These are phyloP conservation scores for Echiichthys vipera DNA, from an alignment of 2,797 vertebrate genomes.

Conservation along the genomic window DNA sequence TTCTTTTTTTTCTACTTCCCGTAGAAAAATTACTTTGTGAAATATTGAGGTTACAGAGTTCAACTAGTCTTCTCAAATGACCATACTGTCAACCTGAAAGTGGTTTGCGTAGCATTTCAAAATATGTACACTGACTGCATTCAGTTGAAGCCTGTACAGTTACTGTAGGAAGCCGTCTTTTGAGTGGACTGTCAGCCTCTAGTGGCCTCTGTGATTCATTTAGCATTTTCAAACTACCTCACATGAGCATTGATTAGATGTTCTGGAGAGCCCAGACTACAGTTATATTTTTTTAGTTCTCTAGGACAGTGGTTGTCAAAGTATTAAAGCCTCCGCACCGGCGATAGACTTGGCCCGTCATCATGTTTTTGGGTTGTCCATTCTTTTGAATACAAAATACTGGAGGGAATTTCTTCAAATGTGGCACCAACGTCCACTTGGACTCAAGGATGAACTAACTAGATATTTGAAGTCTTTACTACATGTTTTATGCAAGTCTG, in stretches of 20 bases:
- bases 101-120: background rate
- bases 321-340: no score
- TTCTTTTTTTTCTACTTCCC: background rate
- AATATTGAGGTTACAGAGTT: slow-evolving; percentile 31
- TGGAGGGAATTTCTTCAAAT: no score
- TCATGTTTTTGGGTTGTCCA: no score
- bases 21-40: slow-evolving; percentile 35
- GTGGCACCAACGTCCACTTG: no score
- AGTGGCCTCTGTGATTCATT: slow-evolving; percentile 17
- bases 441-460: no score
- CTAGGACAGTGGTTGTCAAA: no score
- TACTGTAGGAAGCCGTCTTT: background rate
- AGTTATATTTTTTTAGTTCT: no score
- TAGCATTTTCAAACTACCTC: background rate
- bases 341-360: no score
- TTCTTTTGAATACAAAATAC: no score
- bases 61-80: background rate
- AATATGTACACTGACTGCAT: background rate
- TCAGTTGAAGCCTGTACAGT: background rate
- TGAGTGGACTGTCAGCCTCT: slow-evolving; percentile 38
- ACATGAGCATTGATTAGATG: background rate
- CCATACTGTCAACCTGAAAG: background rate
- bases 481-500: no score
- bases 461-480: no score
- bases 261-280: background rate